Conservation (phyloP, 2,113 vertebrate genomes). For the Penelope pileata region DNA sequence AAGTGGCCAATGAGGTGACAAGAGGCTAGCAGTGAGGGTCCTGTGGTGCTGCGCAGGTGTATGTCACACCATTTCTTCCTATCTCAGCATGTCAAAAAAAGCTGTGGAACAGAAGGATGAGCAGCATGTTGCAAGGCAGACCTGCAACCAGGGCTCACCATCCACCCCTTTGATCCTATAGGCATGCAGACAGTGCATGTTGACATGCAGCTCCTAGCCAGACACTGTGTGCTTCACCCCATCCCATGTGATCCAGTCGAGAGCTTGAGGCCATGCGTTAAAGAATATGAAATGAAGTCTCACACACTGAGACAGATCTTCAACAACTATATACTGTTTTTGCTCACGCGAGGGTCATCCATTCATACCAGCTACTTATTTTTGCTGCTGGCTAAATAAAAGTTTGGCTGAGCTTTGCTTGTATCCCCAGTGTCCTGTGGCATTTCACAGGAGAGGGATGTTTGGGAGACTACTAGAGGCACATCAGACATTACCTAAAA, state of each 20-base stretch:
- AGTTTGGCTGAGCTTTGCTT: not conserved
- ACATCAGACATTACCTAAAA: not conserved
- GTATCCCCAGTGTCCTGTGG: not conserved
- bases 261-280: not conserved
- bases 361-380: not conserved
- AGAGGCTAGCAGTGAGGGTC: not conserved
- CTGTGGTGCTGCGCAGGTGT: not conserved
- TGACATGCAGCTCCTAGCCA: not conserved
- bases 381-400: not conserved
- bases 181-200: not conserved
- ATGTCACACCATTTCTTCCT: accelerated
- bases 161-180: not conserved
- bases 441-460: not conserved
- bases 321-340: not conserved
- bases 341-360: not conserved
- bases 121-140: not conserved
- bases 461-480: not conserved
- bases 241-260: not conserved
- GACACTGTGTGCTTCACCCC: not conserved
- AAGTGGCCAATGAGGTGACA: not conserved
- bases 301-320: not conserved
- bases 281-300: not conserved
- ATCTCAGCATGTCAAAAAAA: not conserved
- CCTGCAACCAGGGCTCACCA: not conserved
- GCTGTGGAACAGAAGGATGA: not conserved